Conservation (phyloP, 1,140 invertebrate genomes). For the Spodoptera frugiperda region DNA sequence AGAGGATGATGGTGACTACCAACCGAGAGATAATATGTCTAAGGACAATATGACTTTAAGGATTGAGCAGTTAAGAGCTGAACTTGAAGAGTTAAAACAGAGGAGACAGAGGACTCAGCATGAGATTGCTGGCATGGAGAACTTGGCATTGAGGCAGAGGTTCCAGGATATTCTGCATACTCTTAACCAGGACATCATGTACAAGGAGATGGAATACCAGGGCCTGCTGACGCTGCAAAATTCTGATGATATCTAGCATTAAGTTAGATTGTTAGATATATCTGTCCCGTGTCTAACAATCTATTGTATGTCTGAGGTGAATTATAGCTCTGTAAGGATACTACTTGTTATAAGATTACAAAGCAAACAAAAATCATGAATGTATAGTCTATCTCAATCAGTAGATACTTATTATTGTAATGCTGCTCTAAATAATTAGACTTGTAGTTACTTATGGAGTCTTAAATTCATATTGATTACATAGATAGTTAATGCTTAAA, state of each 20-base stretch:
- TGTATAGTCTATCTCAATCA: too few relatives aligned
- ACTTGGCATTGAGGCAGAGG: slow-evolving; percentile 92
- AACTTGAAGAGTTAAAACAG: slow-evolving; percentile 91
- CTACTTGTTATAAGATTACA: too few relatives aligned
- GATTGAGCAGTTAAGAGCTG: slow-evolving; percentile 88
- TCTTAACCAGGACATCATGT: slow-evolving; percentile 91
- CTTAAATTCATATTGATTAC: too few relatives aligned
- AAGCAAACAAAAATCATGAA: too few relatives aligned
- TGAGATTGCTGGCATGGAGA: slow-evolving; percentile 95
- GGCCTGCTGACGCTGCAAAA: slow-evolving; percentile 73
- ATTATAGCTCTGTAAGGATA: slow-evolving; percentile 2
- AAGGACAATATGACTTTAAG: slow-evolving; percentile 86
- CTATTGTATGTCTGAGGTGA: not conserved
- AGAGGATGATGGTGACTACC: slow-evolving; percentile 72
- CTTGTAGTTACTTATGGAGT: too few relatives aligned
- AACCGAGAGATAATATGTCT: slow-evolving; percentile 59
- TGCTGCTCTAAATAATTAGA: too few relatives aligned
- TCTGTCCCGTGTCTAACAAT: not conserved
- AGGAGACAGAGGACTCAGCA: slow-evolving; percentile 92
- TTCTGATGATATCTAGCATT: slow-evolving; percentile 83
- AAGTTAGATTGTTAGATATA: slow-evolving; percentile 28
- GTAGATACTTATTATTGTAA: too few relatives aligned
- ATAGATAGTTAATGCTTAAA: too few relatives aligned
- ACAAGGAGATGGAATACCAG: slow-evolving; percentile 91
- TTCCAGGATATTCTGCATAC: slow-evolving; percentile 93